Base-by-base conservation (phyloP, 1,140 invertebrate genomes). In the Periplaneta americana region DNA sequence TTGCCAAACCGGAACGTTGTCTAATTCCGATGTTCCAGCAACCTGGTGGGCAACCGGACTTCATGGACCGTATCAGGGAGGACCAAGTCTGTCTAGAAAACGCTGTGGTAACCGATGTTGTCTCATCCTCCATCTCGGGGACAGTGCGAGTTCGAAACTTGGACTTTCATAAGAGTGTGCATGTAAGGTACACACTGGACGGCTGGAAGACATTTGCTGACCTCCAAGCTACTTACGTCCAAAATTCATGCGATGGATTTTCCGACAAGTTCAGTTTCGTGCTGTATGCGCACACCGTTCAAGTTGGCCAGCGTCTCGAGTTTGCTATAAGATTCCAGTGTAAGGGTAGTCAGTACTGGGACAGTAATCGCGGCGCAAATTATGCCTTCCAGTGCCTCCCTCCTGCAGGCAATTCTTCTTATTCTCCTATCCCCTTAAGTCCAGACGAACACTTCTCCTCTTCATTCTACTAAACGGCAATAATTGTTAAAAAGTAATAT, bases 191-290 rank as follows among this genome's bases (percentile, higher is more conserved):
- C 87, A 95, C 95, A 0, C 90, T 95, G 83, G 96, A 98, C 87
- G 91, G 92, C 32, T 99, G 97, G 98, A 90, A 91, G 81, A 95
- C 93, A 35, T 96, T 92, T 87, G 92, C 92, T 35, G 97, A 99
- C 84, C 89, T 97, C 79, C 92, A 93, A 84, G 93, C 96, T 0
- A 93, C 90, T 9, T 98, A 98, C 87, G 93, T 98, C 37, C 90
- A 92, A 57, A 95, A 96, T 84, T 98, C 97, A 0, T 97, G 96
- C 88, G 97, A 98, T 85, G 97, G 97, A 2, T 96, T 96, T 84
- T 97, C 96, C 18, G 98, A 99, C 86, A 94, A 94, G 82, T 98
- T 98, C 86, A 92, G 92, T 13, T 95, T 98, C 84, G 86, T 93
- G 10, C 85, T 96, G 3, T 95, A 94, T 82, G 79, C 83, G 31